phyloP scores from a whole-genome alignment of 2,888 invertebrate genomes.

The Dolichopus griseipennis region DNA sequence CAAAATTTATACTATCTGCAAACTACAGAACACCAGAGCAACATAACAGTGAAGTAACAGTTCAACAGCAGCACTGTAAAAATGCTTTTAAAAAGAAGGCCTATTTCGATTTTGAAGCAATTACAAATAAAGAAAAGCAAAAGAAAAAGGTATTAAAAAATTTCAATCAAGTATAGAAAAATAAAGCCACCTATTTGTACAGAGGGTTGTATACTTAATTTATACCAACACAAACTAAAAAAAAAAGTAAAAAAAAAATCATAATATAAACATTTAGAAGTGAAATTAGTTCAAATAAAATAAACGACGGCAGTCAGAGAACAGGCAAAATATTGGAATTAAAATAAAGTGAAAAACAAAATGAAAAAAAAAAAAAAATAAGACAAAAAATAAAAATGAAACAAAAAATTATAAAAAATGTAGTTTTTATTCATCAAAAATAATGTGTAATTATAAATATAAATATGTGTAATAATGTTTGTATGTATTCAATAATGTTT shows the following conservation, averaged over 20 bases:
- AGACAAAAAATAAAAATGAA: background rate
- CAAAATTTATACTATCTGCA: too few species aligned
- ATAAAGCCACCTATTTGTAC: too few species aligned
- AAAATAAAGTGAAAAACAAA: background rate
- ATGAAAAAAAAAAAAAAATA: background rate
- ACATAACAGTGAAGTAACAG: too few species aligned
- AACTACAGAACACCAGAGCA: too few species aligned
- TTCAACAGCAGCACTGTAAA: too few species aligned
- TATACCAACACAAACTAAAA: background rate
- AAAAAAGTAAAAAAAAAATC: background rate
- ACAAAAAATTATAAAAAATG: background rate
- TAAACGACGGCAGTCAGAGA: constrained; percentile 3
- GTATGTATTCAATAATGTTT: constrained; percentile 6
- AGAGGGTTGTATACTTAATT: too few species aligned
- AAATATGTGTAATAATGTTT: constrained; percentile 6
- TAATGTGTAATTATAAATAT: constrained; percentile 4
- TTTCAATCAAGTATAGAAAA: too few species aligned
- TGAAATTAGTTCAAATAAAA: constrained; percentile 6
- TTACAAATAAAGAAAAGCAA: too few species aligned
- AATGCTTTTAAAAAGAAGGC: too few species aligned
- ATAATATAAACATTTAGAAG: background rate
- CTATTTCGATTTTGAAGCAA: too few species aligned
- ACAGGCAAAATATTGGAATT: constrained; percentile 3
- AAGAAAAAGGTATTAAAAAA: too few species aligned
- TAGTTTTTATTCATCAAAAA: constrained; percentile 6